Evolutionary conservation across 2,888 invertebrate species (phyloP), one percentile per base, ranked within the genome.

Genomic region (Sclerodermus sp.): DNA sequence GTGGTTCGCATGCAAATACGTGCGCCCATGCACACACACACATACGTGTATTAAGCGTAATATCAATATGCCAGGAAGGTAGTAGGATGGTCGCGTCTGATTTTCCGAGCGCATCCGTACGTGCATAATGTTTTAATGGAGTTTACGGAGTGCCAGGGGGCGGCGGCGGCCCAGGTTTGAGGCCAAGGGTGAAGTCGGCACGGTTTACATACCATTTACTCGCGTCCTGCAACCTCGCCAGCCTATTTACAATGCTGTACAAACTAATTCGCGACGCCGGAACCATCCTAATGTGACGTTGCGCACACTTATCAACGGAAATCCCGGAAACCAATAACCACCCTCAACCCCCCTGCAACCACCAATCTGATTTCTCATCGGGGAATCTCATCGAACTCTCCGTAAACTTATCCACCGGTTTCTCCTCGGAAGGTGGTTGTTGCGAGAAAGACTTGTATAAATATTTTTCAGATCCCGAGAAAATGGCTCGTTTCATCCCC

Each of bases 81-180:
- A 55, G 62, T 57, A 55, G 57, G 59, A 62, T 66, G 64, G 72
- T 68, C 71, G 71, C 71, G 74, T 76, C 74, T 72, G 76, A 77
- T 77, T 77, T 77, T 76, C 76, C 71, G 64, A 77, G 76, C 71
- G 76, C 77, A 77, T 77, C 76, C 76, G 71, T 68, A 76, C 76
- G 77, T 77, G 73, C 70, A 71, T 77, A 77, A 77, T 77, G 76
- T 76, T 77, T 77, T 77, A 77, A 77, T 77, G 77, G 77, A 77
- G 77, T 77, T 77, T 77, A 76, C 68, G 66, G 71, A 76, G 70
- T 66, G 63, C 67, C 64, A 58, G 61, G 56, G 56, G 52, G 59
- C 53, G 49, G 58, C 59, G 43, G 49, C 46, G 34, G 46, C n/a
- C 45, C 50, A 51, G 55, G 54, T 51, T 52, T 56, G 62, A 66